Evolutionary conservation across 2,797 vertebrate genomes (phyloP), one percentile per base, ranked within the genome.

Genomic region (Bufotes viridis): DNA sequence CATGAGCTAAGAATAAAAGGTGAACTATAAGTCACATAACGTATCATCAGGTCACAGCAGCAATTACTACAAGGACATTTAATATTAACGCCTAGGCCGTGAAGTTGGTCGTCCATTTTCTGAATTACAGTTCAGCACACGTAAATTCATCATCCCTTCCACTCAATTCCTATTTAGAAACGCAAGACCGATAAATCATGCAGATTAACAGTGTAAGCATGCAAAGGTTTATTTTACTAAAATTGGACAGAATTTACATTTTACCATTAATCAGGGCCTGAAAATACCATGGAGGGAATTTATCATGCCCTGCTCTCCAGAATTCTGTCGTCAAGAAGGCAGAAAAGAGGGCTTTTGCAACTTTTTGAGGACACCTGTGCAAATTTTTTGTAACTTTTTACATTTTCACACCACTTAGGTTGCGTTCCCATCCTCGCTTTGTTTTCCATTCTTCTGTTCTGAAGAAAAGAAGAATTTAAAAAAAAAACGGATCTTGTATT

Each of bases 1-100:
- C 92, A 96, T 97, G 87, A 99, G 96, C 98, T 99, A 90, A 61
- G 90, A 90, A 13, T 14, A 90, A 0, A 92, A 61, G 92, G 34
- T 51, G 26, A 10, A 7, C 18, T 24, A 57, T 24, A 60, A 29
- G 70, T 84, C 82, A 84, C 20, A 74, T 60, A 57, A 69, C 69
- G 3, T 24, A 69, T 29, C 58, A 65, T 53, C 57, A 29, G 42
- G 15, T 12, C 14, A 10, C 34, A 53, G 58, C 15, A 63, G 58
- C 15, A 78, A 72, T 65, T 76, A 85, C 51, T 76, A 63, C 72
- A 26, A 53, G 34, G 34, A 85, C 22, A 51, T 84, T 51, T 84
- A 75, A 60, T 75, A 75, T 49, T 74, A 58, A 84, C 49, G 69
- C 55, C 1, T 29, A 42, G 22, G 5, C 53, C 55, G 74, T 72